phyloP scores from a whole-genome alignment of 2,113 vertebrate species.

The Ciconia stormi region DNA sequence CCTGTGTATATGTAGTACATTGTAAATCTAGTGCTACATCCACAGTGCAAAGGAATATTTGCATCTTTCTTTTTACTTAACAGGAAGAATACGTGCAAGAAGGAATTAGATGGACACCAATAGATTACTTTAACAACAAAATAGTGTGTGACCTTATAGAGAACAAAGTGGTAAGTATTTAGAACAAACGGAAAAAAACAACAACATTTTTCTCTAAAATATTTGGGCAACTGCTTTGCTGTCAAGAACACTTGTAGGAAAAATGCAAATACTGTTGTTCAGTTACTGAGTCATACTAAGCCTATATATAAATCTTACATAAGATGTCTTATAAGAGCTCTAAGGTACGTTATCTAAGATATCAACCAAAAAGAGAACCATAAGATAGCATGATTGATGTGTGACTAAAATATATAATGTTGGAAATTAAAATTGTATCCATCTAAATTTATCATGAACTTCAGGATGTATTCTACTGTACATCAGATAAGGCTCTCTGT shows the following conservation, averaged over 20 bases:
- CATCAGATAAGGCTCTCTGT: neutral
- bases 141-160: slow-evolving; percentile 96
- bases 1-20: neutral
- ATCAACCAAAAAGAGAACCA: neutral
- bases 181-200: neutral
- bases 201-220: neutral
- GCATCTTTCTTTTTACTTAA: slow-evolving; percentile 2
- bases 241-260: neutral
- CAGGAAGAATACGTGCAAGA: slow-evolving; percentile 96
- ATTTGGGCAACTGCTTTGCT: neutral
- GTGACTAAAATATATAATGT: neutral
- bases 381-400: neutral
- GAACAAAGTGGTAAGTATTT: slow-evolving; percentile 87
- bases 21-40: neutral
- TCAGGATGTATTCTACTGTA: neutral
- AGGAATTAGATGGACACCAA: slow-evolving; percentile 91
- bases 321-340: slow-evolving; percentile 5
- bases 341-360: neutral
- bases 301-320: slow-evolving; percentile 56
- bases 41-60: neutral
- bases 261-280: slow-evolving; percentile 48
- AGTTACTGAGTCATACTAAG: slow-evolving; percentile 44
- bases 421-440: neutral
- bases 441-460: neutral
- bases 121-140: slow-evolving; percentile 97